These are phyloP conservation scores for Xiphorhynchus erythropygius DNA, from an alignment of 2,797 vertebrate genomes.

Conservation along the genomic window DNA sequence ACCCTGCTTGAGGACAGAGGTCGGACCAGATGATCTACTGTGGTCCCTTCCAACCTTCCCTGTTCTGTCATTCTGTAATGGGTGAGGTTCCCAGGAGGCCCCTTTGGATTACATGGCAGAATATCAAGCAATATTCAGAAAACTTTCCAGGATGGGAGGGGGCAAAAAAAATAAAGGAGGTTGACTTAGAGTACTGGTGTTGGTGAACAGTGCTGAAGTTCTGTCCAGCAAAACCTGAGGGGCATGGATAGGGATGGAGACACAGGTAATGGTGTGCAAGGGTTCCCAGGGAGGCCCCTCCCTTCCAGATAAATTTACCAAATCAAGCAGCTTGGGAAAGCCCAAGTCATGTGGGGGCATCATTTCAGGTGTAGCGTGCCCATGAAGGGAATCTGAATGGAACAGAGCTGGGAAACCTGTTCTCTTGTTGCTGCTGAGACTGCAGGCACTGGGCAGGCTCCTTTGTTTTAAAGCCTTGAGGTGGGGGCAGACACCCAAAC, in stretches of 20 bases:
- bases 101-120: neutral
- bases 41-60: neutral
- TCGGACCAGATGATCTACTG: neutral
- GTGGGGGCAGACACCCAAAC: neutral
- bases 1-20: neutral
- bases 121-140: neutral
- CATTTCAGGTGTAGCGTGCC: neutral
- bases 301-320: neutral
- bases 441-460: neutral
- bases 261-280: neutral
- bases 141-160: neutral
- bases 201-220: neutral
- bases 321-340: neutral
- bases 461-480: neutral
- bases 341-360: neutral
- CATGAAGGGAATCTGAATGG: neutral
- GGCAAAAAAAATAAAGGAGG: neutral
- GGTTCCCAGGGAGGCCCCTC: neutral
- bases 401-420: neutral
- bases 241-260: neutral
- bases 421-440: neutral
- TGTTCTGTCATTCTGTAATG: neutral
- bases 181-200: neutral
- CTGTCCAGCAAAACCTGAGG: fast-evolving
- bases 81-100: neutral